Percentiles rank a stretch among this genome's conserved stretches.
phyloP scores from a whole-genome alignment of 2,888 invertebrate genomes.

The Phymatocera aterrima region DNA sequence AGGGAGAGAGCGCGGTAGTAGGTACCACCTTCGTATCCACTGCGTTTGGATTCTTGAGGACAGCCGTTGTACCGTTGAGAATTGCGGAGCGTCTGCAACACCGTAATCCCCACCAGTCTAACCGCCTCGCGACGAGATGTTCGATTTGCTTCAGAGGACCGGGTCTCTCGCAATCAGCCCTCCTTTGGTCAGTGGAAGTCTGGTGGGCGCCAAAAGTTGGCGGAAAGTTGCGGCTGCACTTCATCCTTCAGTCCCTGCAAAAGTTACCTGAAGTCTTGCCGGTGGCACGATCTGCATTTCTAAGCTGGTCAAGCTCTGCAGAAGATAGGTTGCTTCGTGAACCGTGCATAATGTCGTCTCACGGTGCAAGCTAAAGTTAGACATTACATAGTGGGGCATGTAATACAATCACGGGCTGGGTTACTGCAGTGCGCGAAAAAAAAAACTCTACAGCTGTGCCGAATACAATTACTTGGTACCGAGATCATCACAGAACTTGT shows the following conservation, averaged over 20 bases:
- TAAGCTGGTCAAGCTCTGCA: not conserved
- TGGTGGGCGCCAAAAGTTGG: conserved; percentile 39
- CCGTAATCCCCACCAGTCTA: conserved; percentile 33
- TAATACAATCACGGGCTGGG: not conserved
- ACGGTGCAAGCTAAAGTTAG: not conserved
- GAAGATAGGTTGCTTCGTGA: not conserved
- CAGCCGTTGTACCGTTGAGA: conserved; percentile 32
- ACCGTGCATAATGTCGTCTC: not conserved
- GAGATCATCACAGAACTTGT: not conserved
- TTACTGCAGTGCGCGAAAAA: conserved; percentile 17
- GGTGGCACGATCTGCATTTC: not conserved
- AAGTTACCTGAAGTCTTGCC: not conserved
- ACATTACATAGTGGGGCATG: conserved; percentile 10
- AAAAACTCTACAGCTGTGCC: not conserved
- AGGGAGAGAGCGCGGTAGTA: not conserved
- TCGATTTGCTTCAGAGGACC: conserved; percentile 41
- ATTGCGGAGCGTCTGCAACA: conserved; percentile 24
- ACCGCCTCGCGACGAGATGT: conserved; percentile 33
- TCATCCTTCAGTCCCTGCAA: not conserved
- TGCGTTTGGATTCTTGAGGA: conserved; percentile 31
- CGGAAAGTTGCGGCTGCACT: conserved; percentile 14
- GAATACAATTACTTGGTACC: not conserved
- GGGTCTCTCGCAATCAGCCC: conserved; percentile 42
- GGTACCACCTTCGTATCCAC: conserved; percentile 17
- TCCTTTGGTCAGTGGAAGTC: conserved; percentile 41